Conservation (phyloP, 2,888 invertebrate genomes). For the Exephanes ischioxanthus region DNA sequence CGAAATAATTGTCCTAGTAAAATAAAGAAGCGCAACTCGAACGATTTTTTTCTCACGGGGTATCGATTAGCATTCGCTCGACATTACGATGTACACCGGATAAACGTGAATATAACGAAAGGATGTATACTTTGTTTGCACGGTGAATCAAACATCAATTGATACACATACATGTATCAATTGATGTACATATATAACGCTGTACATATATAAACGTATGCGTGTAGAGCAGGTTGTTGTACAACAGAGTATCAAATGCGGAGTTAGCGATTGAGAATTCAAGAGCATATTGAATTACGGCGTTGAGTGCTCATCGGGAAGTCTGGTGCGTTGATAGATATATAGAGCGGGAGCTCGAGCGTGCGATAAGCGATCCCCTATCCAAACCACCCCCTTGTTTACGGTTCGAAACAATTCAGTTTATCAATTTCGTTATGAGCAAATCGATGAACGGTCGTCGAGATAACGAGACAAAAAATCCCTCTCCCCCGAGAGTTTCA, state of each 20-base stretch:
- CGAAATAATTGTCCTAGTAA: too few species aligned
- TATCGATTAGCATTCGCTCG: neutral
- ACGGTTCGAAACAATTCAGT: slow-evolving; percentile 27
- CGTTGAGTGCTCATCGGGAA: slow-evolving; percentile 21
- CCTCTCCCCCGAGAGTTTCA: neutral
- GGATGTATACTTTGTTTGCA: neutral
- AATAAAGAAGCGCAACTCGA: neutral
- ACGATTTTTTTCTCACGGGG: neutral
- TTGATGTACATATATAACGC: neutral
- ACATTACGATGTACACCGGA: neutral
- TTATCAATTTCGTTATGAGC: slow-evolving; percentile 29
- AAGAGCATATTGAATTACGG: slow-evolving; percentile 46
- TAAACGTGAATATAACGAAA: neutral
- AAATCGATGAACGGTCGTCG: neutral
- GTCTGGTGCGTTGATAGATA: neutral
- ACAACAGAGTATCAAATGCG: neutral
- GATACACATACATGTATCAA: neutral
- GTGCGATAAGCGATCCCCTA: slow-evolving; percentile 46
- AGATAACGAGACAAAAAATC: neutral
- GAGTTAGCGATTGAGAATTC: slow-evolving; percentile 14
- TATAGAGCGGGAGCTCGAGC: slow-evolving; percentile 6
- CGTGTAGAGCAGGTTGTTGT: neutral
- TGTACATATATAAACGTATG: neutral
- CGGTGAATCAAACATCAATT: neutral
- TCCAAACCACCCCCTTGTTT: slow-evolving; percentile 20